Evolutionary conservation across 2,113 vertebrate genomes (phyloP).

Genomic region (Sebastes schlegelii): DNA sequence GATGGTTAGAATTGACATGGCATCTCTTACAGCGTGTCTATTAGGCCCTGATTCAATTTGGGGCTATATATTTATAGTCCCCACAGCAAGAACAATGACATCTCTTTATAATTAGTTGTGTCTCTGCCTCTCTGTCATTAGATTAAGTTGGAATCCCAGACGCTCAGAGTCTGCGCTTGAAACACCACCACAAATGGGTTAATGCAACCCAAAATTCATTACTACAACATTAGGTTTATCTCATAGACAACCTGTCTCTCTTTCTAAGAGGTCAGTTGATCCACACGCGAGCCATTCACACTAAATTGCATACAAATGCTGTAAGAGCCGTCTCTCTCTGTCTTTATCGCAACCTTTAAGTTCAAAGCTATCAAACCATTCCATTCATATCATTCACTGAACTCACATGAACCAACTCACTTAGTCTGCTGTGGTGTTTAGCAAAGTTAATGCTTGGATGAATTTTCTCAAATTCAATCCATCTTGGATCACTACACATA

Average conservation of each 20-base stretch:
- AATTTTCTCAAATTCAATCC: neutral
- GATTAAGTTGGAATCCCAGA: slow-evolving; percentile 94
- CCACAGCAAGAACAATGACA: slow-evolving; percentile 89
- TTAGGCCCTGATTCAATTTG: slow-evolving; percentile 94
- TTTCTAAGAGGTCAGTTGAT: slow-evolving; percentile 83
- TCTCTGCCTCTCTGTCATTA: slow-evolving; percentile 95
- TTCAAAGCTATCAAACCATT: neutral
- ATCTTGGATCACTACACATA: neutral
- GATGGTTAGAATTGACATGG: slow-evolving; percentile 93
- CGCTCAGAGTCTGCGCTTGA: slow-evolving; percentile 92
- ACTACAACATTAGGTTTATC: slow-evolving; percentile 93
- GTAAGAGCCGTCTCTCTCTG: neutral
- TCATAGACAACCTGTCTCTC: slow-evolving; percentile 86
- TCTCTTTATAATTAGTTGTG: slow-evolving; percentile 93
- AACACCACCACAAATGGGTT: slow-evolving; percentile 93
- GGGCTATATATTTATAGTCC: slow-evolving; percentile 94
- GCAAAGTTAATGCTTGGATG: neutral
- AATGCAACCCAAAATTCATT: slow-evolving; percentile 97
- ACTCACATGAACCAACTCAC: neutral
- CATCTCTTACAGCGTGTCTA: slow-evolving; percentile 92
- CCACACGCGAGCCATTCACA: neutral
- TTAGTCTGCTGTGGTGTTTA: neutral
- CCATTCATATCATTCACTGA: neutral
- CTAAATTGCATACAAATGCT: neutral
- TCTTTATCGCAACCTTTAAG: neutral